phyloP scores from a whole-genome alignment of 2,113 vertebrate species.

The Benitochromis conjunctus region DNA sequence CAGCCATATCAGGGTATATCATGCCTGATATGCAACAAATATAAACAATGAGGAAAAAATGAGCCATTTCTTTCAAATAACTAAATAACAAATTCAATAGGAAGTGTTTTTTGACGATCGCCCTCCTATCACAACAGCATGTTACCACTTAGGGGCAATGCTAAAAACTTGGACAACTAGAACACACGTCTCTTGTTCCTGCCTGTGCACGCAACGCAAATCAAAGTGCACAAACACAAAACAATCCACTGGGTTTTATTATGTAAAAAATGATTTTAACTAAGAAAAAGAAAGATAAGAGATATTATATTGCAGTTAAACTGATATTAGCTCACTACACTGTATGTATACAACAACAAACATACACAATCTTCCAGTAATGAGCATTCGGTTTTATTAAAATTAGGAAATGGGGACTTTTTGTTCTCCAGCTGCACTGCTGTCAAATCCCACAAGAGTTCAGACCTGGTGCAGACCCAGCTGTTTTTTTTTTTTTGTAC shows the following conservation, averaged over 20 bases:
- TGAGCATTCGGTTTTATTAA: not conserved
- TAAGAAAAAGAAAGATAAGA: not conserved
- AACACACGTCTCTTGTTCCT: not conserved
- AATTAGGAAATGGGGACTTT: not conserved
- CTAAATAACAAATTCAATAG: fast-evolving
- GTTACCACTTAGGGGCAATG: not conserved
- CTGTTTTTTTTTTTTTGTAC: not conserved
- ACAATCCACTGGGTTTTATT: not conserved
- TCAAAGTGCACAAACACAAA: not conserved
- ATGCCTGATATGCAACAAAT: not conserved
- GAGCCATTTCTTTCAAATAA: not conserved
- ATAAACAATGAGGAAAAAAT: not conserved
- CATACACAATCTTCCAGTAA: not conserved
- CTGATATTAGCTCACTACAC: not conserved
- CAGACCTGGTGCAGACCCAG: conserved; percentile 15
- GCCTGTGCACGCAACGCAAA: not conserved
- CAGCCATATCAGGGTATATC: too few relatives aligned
- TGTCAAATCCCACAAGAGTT: conserved; percentile 7
- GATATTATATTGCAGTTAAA: not conserved
- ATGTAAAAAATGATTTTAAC: not conserved
- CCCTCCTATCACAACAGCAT: not conserved
- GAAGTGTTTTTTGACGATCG: not conserved
- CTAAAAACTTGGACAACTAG: not conserved
- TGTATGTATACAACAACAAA: not conserved
- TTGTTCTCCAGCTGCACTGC: not conserved